Evolutionary conservation across 2,888 invertebrate species (phyloP), one percentile per base, ranked within the genome.

Genomic region (Pachydiplax longipennis): DNA sequence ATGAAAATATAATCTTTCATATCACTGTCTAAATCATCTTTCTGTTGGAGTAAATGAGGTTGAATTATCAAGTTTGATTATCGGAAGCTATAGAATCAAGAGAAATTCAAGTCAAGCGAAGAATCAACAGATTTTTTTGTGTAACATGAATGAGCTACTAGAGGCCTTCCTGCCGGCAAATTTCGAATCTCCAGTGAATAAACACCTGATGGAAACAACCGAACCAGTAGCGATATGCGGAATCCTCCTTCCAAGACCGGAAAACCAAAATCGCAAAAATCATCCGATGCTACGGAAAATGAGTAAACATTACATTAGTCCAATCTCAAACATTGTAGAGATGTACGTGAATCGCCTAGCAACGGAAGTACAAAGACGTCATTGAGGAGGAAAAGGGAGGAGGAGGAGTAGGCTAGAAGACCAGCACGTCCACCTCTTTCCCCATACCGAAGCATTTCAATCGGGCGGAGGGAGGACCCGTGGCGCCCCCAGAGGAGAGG

Each of bases 401-500:
- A n/a, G 82, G 37, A n/a, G 37, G 48, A 48, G 82, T 44, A 31
- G 58, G 48, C 53, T 53, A 53, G 83, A n/a, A 44, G 53, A 83
- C 31, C 83, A n/a, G 53, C 31, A 48, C 25, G 53, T 13, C 48
- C 44, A 82, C 44, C 58, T 22, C n/a, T 58, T 22, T 37, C 22
- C 81, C 65, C 25, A 18, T 58, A 61, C 61, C 48, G n/a, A 61
- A 87, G 87, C 61, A 87, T 87, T 87, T 87, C 87, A 65, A 61
- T 87, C 40, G 87, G 87, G 58, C 73, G 73, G 73, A 73, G 73
- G 25, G 73, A 73, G 73, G 73, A 48, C 83, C 58, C 87, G 65
- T 61, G 87, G 87, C 87, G 87, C 87, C 87, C 87, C 87, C 87
- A 53, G 53, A 35, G 31, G 35, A 40, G 53, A 40, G 82, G n/a